These are phyloP conservation scores for Hycleus phaleratus DNA, from an alignment of 1,140 invertebrate genomes.

Conservation along the genomic window DNA sequence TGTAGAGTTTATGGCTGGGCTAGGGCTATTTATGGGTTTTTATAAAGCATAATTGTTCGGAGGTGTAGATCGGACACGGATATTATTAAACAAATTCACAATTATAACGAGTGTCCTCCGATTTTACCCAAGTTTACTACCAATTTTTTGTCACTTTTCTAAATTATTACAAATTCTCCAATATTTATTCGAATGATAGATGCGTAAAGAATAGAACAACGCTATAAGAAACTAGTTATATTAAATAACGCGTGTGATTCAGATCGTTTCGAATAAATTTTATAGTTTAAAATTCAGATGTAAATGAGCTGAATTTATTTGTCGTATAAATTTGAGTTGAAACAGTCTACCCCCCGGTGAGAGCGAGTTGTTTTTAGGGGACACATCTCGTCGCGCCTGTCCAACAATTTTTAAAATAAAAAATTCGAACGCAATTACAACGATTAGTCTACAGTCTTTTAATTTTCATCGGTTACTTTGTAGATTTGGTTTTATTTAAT, in stretches of 20 bases:
- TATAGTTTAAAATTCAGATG: conserved; percentile 16
- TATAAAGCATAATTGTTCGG: conserved; percentile 9
- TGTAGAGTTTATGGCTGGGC: conserved; percentile 5
- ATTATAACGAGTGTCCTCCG: neutral
- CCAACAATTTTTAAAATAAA: too few species aligned
- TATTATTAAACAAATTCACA: conserved; percentile 1
- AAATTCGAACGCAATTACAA: too few species aligned
- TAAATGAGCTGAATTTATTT: conserved; percentile 19
- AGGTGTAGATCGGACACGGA: conserved; percentile 9
- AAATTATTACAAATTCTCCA: neutral
- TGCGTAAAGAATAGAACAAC: neutral
- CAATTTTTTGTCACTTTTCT: neutral
- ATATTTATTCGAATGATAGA: conserved; percentile 2
- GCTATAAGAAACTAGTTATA: neutral
- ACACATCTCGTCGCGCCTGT: too few species aligned
- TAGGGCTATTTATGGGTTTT: conserved; percentile 13
- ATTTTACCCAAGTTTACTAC: too few species aligned
- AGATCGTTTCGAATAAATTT: conserved; percentile 12
- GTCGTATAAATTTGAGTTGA: conserved; percentile 17
- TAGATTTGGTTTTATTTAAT: too few species aligned
- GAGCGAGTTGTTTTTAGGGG: conserved; percentile 4
- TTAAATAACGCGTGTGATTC: conserved; percentile 8
- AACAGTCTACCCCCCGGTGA: conserved; percentile 8
- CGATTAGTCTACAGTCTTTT: too few species aligned
- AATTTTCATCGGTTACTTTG: too few species aligned